A percentile compares a stretch with the other conserved stretches of the same genome.
phyloP scores from a whole-genome alignment of 2,797 vertebrate genomes.

The Urosaurus nigricauda region DNA sequence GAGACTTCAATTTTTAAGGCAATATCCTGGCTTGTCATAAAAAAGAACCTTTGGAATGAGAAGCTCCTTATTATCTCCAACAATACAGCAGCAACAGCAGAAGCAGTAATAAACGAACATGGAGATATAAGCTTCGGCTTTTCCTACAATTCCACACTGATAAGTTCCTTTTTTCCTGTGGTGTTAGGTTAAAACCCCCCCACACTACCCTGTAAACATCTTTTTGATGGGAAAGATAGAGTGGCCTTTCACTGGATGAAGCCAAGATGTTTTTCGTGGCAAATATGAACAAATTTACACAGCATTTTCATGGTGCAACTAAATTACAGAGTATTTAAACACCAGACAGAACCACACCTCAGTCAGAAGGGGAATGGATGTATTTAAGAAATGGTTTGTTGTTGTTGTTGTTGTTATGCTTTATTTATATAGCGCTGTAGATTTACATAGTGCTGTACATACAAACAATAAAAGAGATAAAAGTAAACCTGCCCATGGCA shows the following conservation, averaged over 20 bases:
- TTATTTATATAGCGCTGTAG: no score
- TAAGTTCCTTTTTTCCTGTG: conserved; percentile 1
- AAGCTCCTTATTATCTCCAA: conserved; percentile 25
- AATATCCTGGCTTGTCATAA: conserved; percentile 14
- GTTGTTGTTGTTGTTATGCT: no score
- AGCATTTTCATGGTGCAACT: neutral
- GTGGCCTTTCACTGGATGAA: neutral
- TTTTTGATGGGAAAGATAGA: conserved; percentile 13
- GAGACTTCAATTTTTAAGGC: conserved; percentile 25
- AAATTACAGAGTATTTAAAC: neutral
- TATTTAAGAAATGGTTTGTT: neutral
- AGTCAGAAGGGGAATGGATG: neutral
- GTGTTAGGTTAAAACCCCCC: neutral
- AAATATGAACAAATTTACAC: conserved; percentile 15
- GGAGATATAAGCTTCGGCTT: conserved; percentile 10
- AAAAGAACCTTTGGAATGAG: conserved; percentile 39
- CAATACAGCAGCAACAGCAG: neutral
- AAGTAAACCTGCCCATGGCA: no score
- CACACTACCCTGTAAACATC: neutral
- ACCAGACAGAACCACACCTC: neutral
- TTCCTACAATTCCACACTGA: neutral
- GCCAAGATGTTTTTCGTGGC: conserved; percentile 1
- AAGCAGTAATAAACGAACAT: conserved; percentile 19
- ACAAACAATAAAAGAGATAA: no score
- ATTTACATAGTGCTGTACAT: no score